Evolutionary conservation across 2,888 invertebrate genomes (phyloP).

Genomic region (Caenorhabditis angaria): DNA sequence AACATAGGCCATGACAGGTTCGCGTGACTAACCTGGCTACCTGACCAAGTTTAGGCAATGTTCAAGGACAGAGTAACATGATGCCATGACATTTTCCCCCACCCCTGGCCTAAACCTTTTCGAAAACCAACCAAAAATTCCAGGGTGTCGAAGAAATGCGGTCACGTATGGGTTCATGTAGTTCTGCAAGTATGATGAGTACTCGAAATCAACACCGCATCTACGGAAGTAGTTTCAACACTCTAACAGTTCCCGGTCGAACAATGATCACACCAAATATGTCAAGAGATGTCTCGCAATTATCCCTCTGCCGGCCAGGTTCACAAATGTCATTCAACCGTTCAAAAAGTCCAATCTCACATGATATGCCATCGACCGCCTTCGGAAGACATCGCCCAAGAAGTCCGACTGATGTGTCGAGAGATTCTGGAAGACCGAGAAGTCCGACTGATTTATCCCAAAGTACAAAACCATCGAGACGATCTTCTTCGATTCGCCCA

Average conservation of each 20-base stretch:
- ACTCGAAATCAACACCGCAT: slow-evolving; percentile 57
- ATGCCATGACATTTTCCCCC: not conserved
- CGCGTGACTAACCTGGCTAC: no score
- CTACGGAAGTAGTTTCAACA: slow-evolving; percentile 56
- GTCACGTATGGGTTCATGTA: slow-evolving; percentile 57
- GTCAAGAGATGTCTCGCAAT: slow-evolving; percentile 59
- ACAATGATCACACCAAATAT: slow-evolving; percentile 64
- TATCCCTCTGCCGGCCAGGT: slow-evolving; percentile 51
- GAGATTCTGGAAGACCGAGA: slow-evolving; percentile 55
- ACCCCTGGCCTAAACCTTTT: not conserved
- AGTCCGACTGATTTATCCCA: slow-evolving; percentile 58
- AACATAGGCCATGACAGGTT: no score
- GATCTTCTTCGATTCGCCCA: slow-evolving; percentile 37
- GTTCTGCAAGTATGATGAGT: slow-evolving; percentile 59
- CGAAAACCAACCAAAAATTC: not conserved
- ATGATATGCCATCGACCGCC: slow-evolving; percentile 38
- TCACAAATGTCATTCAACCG: slow-evolving; percentile 46
- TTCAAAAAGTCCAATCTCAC: slow-evolving; percentile 47
- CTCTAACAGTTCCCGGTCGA: slow-evolving; percentile 58
- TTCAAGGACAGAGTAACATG: no score
- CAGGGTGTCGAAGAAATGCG: slow-evolving; percentile 61
- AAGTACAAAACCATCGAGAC: slow-evolving; percentile 32
- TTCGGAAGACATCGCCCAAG: slow-evolving; percentile 39
- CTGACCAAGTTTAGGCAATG: no score
- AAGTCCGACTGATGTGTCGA: slow-evolving; percentile 50